Evolutionary conservation across 2,113 vertebrate genomes (phyloP).

Genomic region (Australoheros scitulus): DNA sequence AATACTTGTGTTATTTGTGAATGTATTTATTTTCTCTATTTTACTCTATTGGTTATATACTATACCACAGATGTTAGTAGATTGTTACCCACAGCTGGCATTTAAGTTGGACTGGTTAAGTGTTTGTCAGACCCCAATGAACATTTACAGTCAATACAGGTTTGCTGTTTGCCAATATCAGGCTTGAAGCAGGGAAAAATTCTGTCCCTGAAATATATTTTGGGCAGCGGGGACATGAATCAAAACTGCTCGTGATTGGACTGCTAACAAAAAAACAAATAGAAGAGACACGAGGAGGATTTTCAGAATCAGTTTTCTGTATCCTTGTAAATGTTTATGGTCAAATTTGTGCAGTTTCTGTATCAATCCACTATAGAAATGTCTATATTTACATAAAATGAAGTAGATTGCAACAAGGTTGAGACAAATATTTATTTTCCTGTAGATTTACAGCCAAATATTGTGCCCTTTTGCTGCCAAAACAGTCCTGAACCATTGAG

Average conservation of each 20-base stretch:
- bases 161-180: conserved; percentile 6
- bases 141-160: not conserved
- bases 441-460: not conserved
- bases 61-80: not conserved
- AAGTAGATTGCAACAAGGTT: not conserved
- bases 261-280: not conserved
- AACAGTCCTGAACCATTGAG: too few species aligned
- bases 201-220: not conserved
- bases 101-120: not conserved
- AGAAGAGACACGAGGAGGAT: not conserved
- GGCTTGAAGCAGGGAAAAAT: not conserved
- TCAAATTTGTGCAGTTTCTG: not conserved
- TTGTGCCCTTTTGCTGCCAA: too few species aligned
- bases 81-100: not conserved
- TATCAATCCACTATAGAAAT: not conserved
- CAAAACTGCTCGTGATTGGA: not conserved
- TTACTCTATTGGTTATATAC: not conserved
- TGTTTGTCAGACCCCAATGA: not conserved
- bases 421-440: conserved; percentile 1
- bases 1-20: not conserved
- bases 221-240: not conserved
- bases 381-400: not conserved
- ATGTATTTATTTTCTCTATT: not conserved
- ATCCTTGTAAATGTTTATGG: not conserved
- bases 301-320: not conserved